A percentile compares a stretch with the other conserved stretches of the same genome.
These are phyloP conservation scores for Bedellia somnulentella DNA, from an alignment of 2,888 invertebrate species.

Conservation along the genomic window DNA sequence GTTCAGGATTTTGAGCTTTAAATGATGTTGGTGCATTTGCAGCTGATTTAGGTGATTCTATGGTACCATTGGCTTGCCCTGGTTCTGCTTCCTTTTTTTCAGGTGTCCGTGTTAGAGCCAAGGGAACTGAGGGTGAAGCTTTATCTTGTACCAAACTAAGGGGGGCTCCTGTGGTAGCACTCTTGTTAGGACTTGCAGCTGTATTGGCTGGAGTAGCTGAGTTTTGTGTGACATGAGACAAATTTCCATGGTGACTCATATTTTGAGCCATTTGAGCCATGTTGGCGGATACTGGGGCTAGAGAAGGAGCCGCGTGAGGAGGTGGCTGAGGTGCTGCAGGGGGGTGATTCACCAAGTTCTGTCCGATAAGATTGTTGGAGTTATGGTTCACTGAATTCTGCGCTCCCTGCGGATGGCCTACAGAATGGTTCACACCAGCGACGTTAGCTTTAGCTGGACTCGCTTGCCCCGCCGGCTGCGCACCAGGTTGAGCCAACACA, in stretches of 20 bases:
- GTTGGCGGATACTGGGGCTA: slow-evolving; percentile 53
- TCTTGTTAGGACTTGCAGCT: slow-evolving; percentile 35
- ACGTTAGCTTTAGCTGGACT: slow-evolving; percentile 49
- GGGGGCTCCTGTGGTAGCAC: slow-evolving; percentile 33
- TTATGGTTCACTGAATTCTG: slow-evolving; percentile 36
- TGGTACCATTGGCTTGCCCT: slow-evolving; percentile 34
- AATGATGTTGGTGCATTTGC: slow-evolving; percentile 26
- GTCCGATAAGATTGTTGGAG: slow-evolving; percentile 32
- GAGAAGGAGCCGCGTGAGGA: slow-evolving; percentile 40
- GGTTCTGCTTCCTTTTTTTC: slow-evolving; percentile 49
- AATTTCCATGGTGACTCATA: slow-evolving; percentile 55
- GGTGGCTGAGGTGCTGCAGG: slow-evolving; percentile 26
- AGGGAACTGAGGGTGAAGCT: slow-evolving; percentile 26
- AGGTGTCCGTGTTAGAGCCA: slow-evolving; percentile 47
- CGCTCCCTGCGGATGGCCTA: slow-evolving; percentile 31
- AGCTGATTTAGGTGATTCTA: slow-evolving; percentile 40
- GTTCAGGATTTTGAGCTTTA: slow-evolving; percentile 40
- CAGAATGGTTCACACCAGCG: slow-evolving; percentile 40
- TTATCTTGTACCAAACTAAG: slow-evolving; percentile 49
- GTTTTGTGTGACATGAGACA: slow-evolving; percentile 45
- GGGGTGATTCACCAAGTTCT: slow-evolving; percentile 42
- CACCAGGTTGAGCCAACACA: slow-evolving; percentile 54
- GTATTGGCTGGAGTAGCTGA: slow-evolving; percentile 29
- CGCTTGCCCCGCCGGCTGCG: slow-evolving; percentile 42
- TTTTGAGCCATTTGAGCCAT: slow-evolving; percentile 57